Evolutionary conservation across 2,888 invertebrate genomes (phyloP).

Genomic region (Eristalis pertinax): DNA sequence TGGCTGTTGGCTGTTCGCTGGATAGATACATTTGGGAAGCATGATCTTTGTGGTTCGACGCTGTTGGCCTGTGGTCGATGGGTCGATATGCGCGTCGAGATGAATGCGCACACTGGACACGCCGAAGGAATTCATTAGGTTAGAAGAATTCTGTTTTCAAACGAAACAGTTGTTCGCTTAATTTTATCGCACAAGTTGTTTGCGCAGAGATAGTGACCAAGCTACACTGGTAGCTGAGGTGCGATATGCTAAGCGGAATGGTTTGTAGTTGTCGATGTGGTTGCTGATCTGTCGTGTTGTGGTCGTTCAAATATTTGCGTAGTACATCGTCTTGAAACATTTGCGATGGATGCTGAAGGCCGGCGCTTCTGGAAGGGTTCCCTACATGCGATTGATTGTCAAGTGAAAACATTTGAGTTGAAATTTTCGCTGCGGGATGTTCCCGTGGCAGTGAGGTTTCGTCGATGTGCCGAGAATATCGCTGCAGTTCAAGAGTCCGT

Average conservation of each 20-base stretch:
- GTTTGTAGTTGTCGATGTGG: not conserved
- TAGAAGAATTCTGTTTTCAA: conserved; percentile 19
- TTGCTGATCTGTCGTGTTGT: not conserved
- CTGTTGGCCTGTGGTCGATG: conserved; percentile 2
- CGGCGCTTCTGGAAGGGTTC: too few species aligned
- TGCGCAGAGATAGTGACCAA: not conserved
- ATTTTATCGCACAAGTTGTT: conserved; percentile 20
- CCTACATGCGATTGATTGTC: too few species aligned
- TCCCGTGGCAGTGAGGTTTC: too few species aligned
- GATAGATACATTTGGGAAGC: conserved; percentile 51
- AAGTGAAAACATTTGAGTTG: too few species aligned
- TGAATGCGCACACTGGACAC: conserved; percentile 10
- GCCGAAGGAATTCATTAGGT: conserved; percentile 33
- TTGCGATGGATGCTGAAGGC: too few species aligned
- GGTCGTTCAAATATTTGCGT: too few species aligned
- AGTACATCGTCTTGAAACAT: too few species aligned
- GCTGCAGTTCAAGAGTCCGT: too few species aligned
- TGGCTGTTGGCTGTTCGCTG: conserved; percentile 8
- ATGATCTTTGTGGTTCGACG: conserved; percentile 36
- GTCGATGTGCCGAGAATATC: too few species aligned
- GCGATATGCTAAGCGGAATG: not conserved
- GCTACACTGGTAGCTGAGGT: not conserved
- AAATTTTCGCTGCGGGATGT: too few species aligned
- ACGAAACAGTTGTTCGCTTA: conserved; percentile 31
- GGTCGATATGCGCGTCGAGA: conserved; percentile 13